Evolutionary conservation across 2,113 vertebrate species (phyloP).

Genomic region (Smithornis capensis): DNA sequence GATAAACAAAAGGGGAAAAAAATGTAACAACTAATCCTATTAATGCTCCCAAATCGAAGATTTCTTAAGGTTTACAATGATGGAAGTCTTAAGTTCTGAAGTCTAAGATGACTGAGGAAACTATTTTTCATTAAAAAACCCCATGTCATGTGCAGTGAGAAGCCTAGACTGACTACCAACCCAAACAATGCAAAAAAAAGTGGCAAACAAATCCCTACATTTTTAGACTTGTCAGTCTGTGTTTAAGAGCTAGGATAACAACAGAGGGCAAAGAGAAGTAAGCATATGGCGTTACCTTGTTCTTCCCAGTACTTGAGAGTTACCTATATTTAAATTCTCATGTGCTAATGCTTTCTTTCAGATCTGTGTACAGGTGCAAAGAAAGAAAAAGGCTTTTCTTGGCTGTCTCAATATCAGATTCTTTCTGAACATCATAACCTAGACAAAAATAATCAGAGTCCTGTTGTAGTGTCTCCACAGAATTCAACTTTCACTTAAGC

Average conservation of each 20-base stretch:
- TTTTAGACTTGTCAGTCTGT: background rate
- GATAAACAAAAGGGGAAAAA: background rate
- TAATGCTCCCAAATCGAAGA: background rate
- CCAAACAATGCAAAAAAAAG: background rate
- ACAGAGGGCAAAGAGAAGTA: background rate
- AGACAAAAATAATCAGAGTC: background rate
- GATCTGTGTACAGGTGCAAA: background rate
- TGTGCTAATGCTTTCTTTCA: background rate
- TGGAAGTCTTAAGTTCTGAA: background rate
- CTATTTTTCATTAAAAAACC: background rate
- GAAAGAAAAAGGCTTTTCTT: background rate
- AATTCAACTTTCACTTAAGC: background rate
- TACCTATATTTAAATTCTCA: background rate
- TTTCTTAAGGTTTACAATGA: background rate
- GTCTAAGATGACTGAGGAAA: background rate
- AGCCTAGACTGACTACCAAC: background rate
- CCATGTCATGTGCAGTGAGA: background rate
- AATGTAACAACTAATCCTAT: accelerated
- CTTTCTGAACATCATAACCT: background rate
- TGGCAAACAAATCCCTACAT: background rate
- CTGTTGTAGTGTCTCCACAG: background rate
- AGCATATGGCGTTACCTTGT: background rate
- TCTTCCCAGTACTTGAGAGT: background rate
- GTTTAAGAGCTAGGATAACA: background rate
- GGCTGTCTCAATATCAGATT: background rate